Conservation (phyloP, 92 coral and sea anemone species). For the Ricordea florida region DNA sequence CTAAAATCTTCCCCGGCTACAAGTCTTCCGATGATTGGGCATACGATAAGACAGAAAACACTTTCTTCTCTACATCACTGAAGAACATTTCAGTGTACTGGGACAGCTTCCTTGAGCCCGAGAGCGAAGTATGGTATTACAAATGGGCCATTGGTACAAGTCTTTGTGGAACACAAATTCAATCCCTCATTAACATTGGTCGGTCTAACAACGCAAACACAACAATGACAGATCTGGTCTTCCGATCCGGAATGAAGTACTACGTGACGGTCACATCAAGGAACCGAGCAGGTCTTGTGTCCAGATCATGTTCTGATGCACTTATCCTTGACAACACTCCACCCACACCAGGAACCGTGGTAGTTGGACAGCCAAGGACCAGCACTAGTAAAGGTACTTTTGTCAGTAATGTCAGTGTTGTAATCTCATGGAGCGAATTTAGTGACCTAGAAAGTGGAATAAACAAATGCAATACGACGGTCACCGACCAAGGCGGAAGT, state of each 20-base stretch:
- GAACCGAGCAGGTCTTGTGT: conserved; percentile 58
- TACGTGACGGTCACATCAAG: too few species aligned
- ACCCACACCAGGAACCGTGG: conserved; percentile 55
- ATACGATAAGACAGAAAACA: conserved; percentile 17
- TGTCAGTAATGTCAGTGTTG: too few species aligned
- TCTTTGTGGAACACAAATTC: conserved; percentile 86
- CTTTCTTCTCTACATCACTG: conserved; percentile 51
- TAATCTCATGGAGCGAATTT: too few species aligned
- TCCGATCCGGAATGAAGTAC: too few species aligned
- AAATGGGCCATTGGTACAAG: conserved; percentile 92
- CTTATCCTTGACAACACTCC: conserved; percentile 70
- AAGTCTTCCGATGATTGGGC: conserved; percentile 25
- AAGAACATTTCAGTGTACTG: conserved; percentile 68
- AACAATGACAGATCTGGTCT: conserved; percentile 53
- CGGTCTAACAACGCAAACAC: conserved; percentile 70
- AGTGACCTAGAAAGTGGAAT: too few species aligned
- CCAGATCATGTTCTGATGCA: conserved; percentile 84
- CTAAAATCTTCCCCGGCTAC: conserved; percentile 57
- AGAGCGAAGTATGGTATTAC: conserved; percentile 92
- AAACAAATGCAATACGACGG: too few species aligned
- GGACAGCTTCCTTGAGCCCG: conserved; percentile 73
- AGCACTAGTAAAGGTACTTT: too few species aligned
- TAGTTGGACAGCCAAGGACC: too few species aligned
- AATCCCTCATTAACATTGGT: conserved; percentile 82
- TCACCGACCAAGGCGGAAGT: neutral